Percentiles rank a stretch among this genome's conserved stretches.
Evolutionary conservation across 2,797 vertebrate genomes (phyloP).

Genomic region (Spinibarbus caldwelli): DNA sequence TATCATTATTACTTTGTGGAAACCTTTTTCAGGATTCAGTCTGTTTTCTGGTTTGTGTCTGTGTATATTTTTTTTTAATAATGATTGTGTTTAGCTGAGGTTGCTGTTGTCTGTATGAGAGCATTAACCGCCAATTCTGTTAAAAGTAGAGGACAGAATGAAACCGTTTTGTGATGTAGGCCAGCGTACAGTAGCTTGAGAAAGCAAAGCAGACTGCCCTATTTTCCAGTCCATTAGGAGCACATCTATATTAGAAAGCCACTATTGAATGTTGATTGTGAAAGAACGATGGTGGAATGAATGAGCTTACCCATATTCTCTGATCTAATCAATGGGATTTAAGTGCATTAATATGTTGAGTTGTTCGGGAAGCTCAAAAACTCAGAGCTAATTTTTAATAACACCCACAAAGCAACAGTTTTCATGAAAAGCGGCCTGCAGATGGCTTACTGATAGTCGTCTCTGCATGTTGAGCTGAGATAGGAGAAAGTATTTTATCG

Average conservation of each 20-base stretch:
- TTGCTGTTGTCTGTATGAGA: not conserved
- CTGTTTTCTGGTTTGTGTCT: not conserved
- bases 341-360: not conserved
- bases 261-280: not conserved
- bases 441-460: not conserved
- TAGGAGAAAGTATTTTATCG: not conserved
- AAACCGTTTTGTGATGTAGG: not conserved
- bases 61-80: not conserved
- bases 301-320: not conserved
- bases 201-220: not conserved
- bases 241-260: slow-evolving; percentile 7
- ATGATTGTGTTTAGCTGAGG: not conserved
- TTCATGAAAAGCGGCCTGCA: not conserved
- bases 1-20: not conserved
- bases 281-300: no score
- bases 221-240: slow-evolving; percentile 19
- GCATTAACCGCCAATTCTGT: not conserved
- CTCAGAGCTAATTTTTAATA: not conserved
- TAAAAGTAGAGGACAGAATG: not conserved
- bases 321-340: not conserved
- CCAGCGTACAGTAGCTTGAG: slow-evolving; percentile 6
- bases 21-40: not conserved
- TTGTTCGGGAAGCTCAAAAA: not conserved
- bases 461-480: not conserved
- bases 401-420: not conserved